Base-by-base conservation (phyloP, 2,113 vertebrate species). In the Oreochromis spilurus region DNA sequence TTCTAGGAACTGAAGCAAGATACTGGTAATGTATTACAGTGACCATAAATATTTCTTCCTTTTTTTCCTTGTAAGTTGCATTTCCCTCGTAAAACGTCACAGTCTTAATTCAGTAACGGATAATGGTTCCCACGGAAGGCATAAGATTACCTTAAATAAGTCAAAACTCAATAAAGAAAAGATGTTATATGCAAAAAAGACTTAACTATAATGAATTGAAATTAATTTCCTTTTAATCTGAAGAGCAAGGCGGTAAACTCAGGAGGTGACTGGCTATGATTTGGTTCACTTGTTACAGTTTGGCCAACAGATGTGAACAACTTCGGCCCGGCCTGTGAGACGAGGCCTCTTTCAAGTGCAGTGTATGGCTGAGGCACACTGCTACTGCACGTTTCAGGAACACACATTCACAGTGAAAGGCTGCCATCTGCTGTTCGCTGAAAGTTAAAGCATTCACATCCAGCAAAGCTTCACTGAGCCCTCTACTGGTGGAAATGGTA, bases 391-490 rank as follows among this genome's bases (percentile, higher is more conserved):
- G 24, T 4, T 8, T 9, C 6, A 8, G 38, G 10, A 45, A 36
- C 6, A 50, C 1, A 4, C 43, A 86, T 58, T 88, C 13, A 40
- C 6, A 70, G 82, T 82, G 4, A 10, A 40, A 87, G 16, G 52
- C 87, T 89, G 83, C 93, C 94, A 89, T 40, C 94, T 94, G 84
- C 91, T 95, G 94, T 84, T 52, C 84, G 83, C 7, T 21, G 7
- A 55, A 21, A 2, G 21, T 6, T 10, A 82, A 40, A 8, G 29
- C 60, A 8, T 13, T 16, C 52, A 40, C 2, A 31, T 6, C 13
- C 11, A 26, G 38, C 16, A 72, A 45, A 26, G 38, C 38, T 72
- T 29, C 4, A 62, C 5, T 12, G 21, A 62, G 10, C 48, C n/a
- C 62, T 58, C 70, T 29, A 50, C 31, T 79, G 75, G 19, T 84